Conservation (phyloP, 2,888 invertebrate species). For the Parthenolecanium corni region DNA sequence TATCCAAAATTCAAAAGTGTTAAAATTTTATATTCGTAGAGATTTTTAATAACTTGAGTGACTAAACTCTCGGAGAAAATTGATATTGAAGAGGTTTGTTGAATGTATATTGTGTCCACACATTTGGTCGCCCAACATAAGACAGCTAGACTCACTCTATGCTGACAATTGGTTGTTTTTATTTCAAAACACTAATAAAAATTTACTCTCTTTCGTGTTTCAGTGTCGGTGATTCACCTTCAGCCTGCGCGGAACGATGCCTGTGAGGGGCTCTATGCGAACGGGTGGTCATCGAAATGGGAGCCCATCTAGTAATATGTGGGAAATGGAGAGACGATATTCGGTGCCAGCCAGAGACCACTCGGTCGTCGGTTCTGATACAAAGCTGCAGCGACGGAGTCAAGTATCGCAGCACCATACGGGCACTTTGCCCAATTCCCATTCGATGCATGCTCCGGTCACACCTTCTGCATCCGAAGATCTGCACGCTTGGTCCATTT, state of each 20-base stretch:
- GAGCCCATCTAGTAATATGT: conserved; percentile 25
- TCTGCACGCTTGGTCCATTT: conserved; percentile 91
- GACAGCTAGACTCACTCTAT: no score
- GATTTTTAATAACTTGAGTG: no score
- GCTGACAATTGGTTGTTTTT: no score
- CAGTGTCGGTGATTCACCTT: background rate
- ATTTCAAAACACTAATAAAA: no score
- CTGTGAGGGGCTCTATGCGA: conserved; percentile 20
- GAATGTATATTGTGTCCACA: no score
- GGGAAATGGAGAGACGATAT: conserved; percentile 29
- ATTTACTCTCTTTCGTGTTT: no score
- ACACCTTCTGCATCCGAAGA: conserved; percentile 65
- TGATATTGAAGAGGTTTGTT: no score
- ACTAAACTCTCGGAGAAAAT: no score
- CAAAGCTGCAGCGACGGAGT: conserved; percentile 24
- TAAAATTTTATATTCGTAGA: no score
- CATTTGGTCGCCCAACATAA: no score
- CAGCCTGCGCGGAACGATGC: background rate
- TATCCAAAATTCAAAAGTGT: no score
- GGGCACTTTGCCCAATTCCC: conserved; percentile 32
- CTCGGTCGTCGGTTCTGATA: conserved; percentile 23
- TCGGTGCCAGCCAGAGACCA: conserved; percentile 27
- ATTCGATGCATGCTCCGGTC: conserved; percentile 31
- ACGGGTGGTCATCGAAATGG: conserved; percentile 15
- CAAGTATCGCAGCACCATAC: conserved; percentile 25